phyloP scores from a whole-genome alignment of 2,888 invertebrate species.

The Mesoligia furuncula region DNA sequence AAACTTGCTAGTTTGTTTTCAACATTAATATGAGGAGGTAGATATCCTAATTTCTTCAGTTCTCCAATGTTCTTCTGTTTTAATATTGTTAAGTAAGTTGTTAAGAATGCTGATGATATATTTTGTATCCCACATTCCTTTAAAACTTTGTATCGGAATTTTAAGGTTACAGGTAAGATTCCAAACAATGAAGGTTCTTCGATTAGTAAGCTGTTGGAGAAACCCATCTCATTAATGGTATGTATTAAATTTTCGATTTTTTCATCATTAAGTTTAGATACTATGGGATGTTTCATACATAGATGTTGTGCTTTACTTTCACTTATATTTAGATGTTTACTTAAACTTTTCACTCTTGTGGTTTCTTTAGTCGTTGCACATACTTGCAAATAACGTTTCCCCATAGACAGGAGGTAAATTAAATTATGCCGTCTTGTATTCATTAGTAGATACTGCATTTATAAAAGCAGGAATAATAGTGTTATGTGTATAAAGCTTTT shows the following conservation, averaged over 20 bases:
- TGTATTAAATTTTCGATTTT: slow-evolving; percentile 73
- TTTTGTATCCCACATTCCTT: slow-evolving; percentile 83
- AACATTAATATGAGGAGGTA: slow-evolving; percentile 77
- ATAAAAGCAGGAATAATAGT: background rate
- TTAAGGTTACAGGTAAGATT: slow-evolving; percentile 81
- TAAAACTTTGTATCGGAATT: slow-evolving; percentile 81
- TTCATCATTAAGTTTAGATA: slow-evolving; percentile 75
- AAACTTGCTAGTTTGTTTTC: slow-evolving; percentile 84
- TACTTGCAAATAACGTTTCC: slow-evolving; percentile 36
- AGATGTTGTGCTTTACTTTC: slow-evolving; percentile 79
- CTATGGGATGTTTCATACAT: slow-evolving; percentile 79
- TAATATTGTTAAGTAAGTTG: slow-evolving; percentile 78
- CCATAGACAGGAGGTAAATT: slow-evolving; percentile 28
- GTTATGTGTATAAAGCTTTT: background rate
- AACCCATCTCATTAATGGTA: slow-evolving; percentile 79
- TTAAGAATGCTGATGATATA: slow-evolving; percentile 71
- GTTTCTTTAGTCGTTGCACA: slow-evolving; percentile 35
- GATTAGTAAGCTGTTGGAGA: slow-evolving; percentile 72
- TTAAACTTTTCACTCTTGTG: slow-evolving; percentile 67
- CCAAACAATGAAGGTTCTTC: slow-evolving; percentile 81
- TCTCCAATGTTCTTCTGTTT: slow-evolving; percentile 80
- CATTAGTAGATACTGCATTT: slow-evolving; percentile 42
- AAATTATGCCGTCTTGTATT: slow-evolving; percentile 42
- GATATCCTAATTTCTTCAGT: slow-evolving; percentile 74
- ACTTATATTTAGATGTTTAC: slow-evolving; percentile 77